Conservation (phyloP, 2,888 invertebrate species). For the Calephelis perditalis region DNA sequence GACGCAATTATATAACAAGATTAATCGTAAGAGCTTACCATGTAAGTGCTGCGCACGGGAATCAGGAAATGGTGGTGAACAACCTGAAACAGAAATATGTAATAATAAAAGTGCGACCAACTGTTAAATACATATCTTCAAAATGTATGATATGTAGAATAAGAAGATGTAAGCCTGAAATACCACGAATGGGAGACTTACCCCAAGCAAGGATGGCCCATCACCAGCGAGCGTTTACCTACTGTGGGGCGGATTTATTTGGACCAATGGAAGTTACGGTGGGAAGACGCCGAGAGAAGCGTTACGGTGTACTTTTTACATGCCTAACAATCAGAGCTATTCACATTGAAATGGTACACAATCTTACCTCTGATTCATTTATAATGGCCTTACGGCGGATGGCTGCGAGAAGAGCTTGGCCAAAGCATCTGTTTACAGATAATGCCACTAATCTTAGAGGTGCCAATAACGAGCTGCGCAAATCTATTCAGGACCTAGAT, state of each 20-base stretch:
- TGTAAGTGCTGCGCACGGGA: no score
- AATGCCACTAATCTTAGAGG: not conserved
- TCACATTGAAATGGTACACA: constrained; percentile 25
- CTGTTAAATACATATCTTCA: constrained; percentile 18
- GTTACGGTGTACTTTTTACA: constrained; percentile 32
- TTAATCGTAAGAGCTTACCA: no score
- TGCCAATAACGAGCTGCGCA: not conserved
- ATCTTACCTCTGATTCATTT: constrained; percentile 9
- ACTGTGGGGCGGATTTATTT: constrained; percentile 31
- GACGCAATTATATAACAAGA: no score
- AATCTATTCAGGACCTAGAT: constrained; percentile 16
- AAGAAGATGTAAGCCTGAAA: constrained; percentile 20
- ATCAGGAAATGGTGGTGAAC: no score
- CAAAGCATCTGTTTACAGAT: not conserved
- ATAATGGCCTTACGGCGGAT: constrained; percentile 22
- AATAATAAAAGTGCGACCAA: not conserved
- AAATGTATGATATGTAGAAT: constrained; percentile 28
- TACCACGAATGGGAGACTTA: constrained; percentile 30
- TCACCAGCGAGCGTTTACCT: constrained; percentile 29
- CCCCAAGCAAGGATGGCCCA: constrained; percentile 28
- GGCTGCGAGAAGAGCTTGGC: not conserved
- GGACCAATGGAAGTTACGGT: constrained; percentile 30
- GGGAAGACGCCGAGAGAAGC: constrained; percentile 25
- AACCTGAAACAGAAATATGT: constrained; percentile 12
- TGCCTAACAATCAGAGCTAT: constrained; percentile 30